Evolutionary conservation across 2,113 vertebrate species (phyloP).

Genomic region (Labrus mixtus): DNA sequence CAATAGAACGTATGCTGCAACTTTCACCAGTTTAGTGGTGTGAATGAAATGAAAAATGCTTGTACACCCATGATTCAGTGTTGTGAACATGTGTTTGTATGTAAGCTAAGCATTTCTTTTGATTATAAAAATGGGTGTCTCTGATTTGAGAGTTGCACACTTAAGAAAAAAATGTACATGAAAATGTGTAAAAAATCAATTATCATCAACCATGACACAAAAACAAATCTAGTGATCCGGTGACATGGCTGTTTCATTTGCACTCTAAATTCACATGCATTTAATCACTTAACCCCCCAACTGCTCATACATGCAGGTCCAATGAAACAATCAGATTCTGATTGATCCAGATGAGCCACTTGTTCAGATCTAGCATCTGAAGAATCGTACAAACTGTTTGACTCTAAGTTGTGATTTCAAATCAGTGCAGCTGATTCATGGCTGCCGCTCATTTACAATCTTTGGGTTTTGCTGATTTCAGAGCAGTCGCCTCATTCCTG

Average conservation of each 20-base stretch:
- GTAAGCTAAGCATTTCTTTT: too few species aligned
- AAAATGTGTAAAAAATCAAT: not conserved
- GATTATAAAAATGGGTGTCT: too few species aligned
- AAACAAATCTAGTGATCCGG: not conserved
- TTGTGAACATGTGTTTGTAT: too few species aligned
- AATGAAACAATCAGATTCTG: slow-evolving; percentile 23
- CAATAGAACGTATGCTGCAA: too few species aligned
- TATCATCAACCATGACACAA: not conserved
- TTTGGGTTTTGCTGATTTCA: slow-evolving; percentile 18
- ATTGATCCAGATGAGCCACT: slow-evolving; percentile 30
- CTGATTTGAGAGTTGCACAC: not conserved
- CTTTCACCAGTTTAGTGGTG: too few species aligned
- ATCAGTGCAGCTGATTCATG: slow-evolving; percentile 45
- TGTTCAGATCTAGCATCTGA: slow-evolving; percentile 11
- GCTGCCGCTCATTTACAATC: slow-evolving; percentile 38
- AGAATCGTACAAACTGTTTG: slow-evolving; percentile 8
- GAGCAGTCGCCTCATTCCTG: slow-evolving; percentile 42
- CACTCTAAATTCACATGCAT: not conserved
- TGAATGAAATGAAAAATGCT: too few species aligned
- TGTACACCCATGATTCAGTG: too few species aligned
- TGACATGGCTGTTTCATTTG: not conserved
- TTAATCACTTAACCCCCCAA: not conserved
- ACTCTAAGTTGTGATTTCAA: slow-evolving; percentile 20
- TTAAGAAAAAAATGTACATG: not conserved
- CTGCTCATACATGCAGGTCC: not conserved